Conservation (phyloP, 2,888 invertebrate genomes). For the Drosophila ustulata region DNA sequence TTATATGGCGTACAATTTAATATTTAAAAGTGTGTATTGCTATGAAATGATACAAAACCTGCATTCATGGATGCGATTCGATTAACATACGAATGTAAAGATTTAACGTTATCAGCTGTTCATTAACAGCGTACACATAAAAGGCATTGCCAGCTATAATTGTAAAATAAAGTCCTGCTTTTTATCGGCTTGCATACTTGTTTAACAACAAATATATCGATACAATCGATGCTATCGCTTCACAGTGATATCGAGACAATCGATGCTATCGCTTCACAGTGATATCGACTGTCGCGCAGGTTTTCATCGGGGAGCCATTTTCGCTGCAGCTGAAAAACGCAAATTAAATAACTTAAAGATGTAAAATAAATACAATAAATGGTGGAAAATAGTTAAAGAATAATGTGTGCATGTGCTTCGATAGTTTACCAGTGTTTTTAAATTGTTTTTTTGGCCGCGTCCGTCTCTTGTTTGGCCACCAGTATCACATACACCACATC, state of each 20-base stretch:
- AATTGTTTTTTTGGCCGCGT: constrained; percentile 54
- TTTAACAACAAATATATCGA: constrained; percentile 1
- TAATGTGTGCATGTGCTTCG: constrained; percentile 56
- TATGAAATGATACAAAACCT: no score
- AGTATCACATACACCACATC: constrained; percentile 65
- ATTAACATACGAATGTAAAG: neutral
- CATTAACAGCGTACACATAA: neutral
- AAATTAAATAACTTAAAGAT: constrained; percentile 70
- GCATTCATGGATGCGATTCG: no score
- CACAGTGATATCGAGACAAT: constrained; percentile 44
- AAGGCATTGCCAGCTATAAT: constrained; percentile 2
- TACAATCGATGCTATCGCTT: constrained; percentile 35
- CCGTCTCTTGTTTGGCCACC: constrained; percentile 56
- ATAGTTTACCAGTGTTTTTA: constrained; percentile 53
- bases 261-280: constrained; percentile 39
- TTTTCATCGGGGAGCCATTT: constrained; percentile 64
- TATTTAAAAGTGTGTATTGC: no score
- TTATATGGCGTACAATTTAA: no score
- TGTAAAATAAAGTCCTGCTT: constrained; percentile 14
- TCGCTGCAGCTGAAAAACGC: constrained; percentile 63
- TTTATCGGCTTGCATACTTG: constrained; percentile 17
- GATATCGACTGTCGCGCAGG: constrained; percentile 58
- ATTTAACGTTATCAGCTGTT: neutral
- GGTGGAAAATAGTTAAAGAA: constrained; percentile 43
- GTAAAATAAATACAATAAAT: constrained; percentile 55